A percentile compares a stretch with the other conserved stretches of the same genome.
Evolutionary conservation across 1,140 invertebrate species (phyloP).

Genomic region (Cherax quadricarinatus): DNA sequence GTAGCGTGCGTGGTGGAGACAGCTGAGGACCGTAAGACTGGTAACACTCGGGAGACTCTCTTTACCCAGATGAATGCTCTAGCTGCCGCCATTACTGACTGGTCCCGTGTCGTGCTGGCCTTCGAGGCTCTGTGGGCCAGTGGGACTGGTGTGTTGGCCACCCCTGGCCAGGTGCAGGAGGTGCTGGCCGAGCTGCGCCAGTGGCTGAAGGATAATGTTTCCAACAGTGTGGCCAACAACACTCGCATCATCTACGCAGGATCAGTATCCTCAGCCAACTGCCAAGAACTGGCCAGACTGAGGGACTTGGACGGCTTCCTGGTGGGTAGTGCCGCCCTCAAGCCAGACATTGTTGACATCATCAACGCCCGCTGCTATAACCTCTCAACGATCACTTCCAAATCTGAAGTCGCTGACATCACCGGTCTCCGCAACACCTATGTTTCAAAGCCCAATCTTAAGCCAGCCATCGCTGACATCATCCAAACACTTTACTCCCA

Average conservation of each 20-base stretch:
- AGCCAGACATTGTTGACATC: conserved; percentile 97
- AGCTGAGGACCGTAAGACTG: neutral
- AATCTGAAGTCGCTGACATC: no score
- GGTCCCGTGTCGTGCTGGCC: conserved; percentile 72
- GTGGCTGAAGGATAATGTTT: conserved; percentile 91
- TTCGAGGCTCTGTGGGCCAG: conserved; percentile 60
- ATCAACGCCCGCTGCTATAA: conserved; percentile 81
- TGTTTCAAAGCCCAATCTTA: no score
- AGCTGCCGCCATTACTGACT: conserved; percentile 78
- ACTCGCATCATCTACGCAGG: conserved; percentile 97
- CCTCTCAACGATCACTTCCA: no score
- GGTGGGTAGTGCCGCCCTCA: conserved; percentile 97
- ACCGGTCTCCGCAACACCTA: no score
- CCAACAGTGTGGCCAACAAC: conserved; percentile 82
- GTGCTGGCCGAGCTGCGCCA: conserved; percentile 87
- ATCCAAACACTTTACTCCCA: no score
- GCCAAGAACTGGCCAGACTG: conserved; percentile 90
- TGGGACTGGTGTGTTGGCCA: conserved; percentile 95
- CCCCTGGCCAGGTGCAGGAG: conserved; percentile 80
- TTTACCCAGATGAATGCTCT: conserved; percentile 79
- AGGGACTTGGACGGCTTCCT: conserved; percentile 99
- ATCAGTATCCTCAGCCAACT: conserved; percentile 95
- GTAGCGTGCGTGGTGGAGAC: conserved; percentile 51
- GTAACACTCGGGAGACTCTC: conserved; percentile 20
- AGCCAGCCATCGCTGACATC: no score